Base-by-base conservation (phyloP, 92 coral and sea anemone genomes). In the Plumapathes pennacea region DNA sequence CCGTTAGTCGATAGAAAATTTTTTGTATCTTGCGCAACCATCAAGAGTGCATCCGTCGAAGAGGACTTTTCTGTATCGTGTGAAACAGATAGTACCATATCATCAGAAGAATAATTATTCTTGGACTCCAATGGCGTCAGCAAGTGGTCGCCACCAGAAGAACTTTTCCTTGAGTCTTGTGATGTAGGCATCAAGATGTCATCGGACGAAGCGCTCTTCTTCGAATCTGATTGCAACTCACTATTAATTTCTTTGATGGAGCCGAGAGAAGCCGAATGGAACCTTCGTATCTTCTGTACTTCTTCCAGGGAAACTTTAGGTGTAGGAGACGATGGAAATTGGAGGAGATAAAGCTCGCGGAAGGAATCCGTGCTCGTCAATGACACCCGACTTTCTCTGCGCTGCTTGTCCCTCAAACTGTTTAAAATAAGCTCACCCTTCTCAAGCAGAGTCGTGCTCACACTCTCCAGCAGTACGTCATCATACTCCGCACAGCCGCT, bases 401-500 rank as follows among this genome's bases (percentile, higher is more conserved):
- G 53, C 46, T 88, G 89, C n/a, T 69, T 58, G 11, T 71, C 83
- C 32, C 90, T 62, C 20, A 88, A 76, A 57, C 77, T 88, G 46
- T 80, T 69, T 76, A 88, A 59, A 25, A 88, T 48, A 10, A 77
- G 78, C 21, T 90, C 96, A 25, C 96, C 96, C 55, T 88, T 88
- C 57, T 88, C 96, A 11, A 88, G 51, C 37, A 88, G 64, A 60
- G 62, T 83, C 22, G 78, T 59, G 21, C 96, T 85, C 22, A 88
- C 90, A 3, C 78, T 69, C 18, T 74, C 90, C 11, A 88, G 67
- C 51, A 82, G 65, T 27, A 77, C 96, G 19, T 88, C 90, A 24
- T 88, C 90, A 63, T 82, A 82, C 52, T 83, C 96, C 32, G 85
- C 80, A 69, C 96, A 88, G 34, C 96, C 90, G 34, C 96, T 83